phyloP scores from a whole-genome alignment of 2,797 vertebrate species.

The Echeneis naucrates region DNA sequence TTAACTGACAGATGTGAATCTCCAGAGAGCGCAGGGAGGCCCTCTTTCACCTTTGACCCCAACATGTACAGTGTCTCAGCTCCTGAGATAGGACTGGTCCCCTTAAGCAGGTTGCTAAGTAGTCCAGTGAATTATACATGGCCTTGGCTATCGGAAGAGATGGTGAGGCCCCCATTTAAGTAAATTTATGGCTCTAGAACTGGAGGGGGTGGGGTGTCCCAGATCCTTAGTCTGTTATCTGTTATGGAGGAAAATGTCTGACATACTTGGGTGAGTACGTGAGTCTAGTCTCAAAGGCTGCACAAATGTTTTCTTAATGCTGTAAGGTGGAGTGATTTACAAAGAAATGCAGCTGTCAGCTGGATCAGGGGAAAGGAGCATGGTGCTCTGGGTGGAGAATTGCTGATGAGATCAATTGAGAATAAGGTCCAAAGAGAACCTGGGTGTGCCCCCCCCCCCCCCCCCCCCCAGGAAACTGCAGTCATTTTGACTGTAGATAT shows the following conservation, averaged over 20 bases:
- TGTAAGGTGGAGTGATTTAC: conserved; percentile 68
- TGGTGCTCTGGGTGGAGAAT: conserved; percentile 31
- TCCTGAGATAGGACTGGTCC: conserved; percentile 48
- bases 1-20: conserved; percentile 53
- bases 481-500: not conserved
- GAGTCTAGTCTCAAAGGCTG: conserved; percentile 50
- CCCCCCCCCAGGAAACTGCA: not conserved
- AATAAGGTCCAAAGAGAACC: conserved; percentile 22
- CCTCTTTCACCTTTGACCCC: conserved; percentile 56
- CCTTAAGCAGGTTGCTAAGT: conserved; percentile 45
- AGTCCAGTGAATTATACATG: conserved; percentile 52
- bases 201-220: conserved; percentile 48
- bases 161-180: conserved; percentile 67
- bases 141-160: conserved; percentile 60
- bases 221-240: conserved; percentile 73
- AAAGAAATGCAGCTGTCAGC: conserved; percentile 70
- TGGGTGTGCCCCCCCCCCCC: conserved; percentile 14
- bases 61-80: conserved; percentile 25
- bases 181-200: conserved; percentile 68
- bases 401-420: conserved; percentile 46
- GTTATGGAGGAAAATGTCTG: conserved; percentile 73
- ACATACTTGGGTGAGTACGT: conserved; percentile 66
- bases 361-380: conserved; percentile 34
- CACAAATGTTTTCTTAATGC: conserved; percentile 70
- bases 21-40: conserved; percentile 40